Percentiles rank a stretch among this genome's conserved stretches.
Conservation (phyloP, 2,797 vertebrate species). For the Nannoperca obscura region DNA sequence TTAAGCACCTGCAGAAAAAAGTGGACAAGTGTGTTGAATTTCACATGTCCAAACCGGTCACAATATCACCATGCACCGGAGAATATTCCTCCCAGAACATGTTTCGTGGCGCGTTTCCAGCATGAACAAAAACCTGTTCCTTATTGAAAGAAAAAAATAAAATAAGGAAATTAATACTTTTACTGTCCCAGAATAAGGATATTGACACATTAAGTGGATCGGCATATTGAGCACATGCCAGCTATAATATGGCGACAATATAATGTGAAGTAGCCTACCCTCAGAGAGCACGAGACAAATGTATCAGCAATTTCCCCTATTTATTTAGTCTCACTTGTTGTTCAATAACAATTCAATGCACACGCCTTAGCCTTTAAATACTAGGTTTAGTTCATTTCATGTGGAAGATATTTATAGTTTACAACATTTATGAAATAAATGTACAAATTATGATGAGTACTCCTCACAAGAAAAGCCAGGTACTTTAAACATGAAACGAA, state of each 20-base stretch:
- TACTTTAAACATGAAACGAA: conserved; percentile 14
- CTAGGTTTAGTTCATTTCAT: conserved; percentile 22
- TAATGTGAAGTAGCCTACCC: background rate
- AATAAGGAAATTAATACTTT: background rate
- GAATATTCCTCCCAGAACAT: background rate
- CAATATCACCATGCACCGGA: background rate
- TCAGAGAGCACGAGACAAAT: conserved; percentile 6
- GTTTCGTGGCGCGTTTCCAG: background rate
- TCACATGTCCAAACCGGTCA: too few species aligned
- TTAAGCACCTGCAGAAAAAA: background rate
- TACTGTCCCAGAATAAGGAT: background rate
- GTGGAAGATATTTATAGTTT: conserved; percentile 12
- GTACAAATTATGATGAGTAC: conserved; percentile 16
- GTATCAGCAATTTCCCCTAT: conserved; percentile 30
- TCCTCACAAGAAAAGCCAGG: conserved; percentile 19
- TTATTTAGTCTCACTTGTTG: conserved; percentile 55
- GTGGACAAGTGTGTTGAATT: background rate
- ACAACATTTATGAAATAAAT: conserved; percentile 24
- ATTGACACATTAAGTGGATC: background rate
- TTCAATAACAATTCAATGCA: conserved; percentile 22
- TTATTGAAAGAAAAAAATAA: too few species aligned
- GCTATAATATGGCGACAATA: background rate
- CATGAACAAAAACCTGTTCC: background rate
- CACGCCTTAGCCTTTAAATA: conserved; percentile 28
- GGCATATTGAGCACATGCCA: background rate